These are phyloP conservation scores for Neodiprion lecontei DNA, from an alignment of 1,140 invertebrate genomes.

Conservation along the genomic window DNA sequence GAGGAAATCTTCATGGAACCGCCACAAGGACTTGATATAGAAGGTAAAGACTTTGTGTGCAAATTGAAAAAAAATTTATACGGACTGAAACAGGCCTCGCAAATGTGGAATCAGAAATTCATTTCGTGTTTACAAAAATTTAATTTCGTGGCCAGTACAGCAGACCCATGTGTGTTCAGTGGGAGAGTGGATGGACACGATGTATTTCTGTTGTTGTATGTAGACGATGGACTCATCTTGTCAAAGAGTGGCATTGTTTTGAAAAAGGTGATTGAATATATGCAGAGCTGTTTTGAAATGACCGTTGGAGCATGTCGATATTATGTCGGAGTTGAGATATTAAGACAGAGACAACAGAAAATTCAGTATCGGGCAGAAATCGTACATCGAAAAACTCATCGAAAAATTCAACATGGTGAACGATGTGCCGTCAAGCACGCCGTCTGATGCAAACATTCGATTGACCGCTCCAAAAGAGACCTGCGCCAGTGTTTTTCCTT, in stretches of 20 bases:
- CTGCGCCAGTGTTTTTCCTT: slow-evolving; percentile 28
- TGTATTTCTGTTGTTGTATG: slow-evolving; percentile 42
- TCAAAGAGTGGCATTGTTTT: slow-evolving; percentile 3
- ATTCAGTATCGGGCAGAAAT: not conserved
- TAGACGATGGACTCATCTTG: slow-evolving; percentile 46
- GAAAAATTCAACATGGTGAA: not conserved
- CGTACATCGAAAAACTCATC: not conserved
- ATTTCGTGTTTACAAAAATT: slow-evolving; percentile 33
- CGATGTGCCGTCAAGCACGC: too few species aligned
- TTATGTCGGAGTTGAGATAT: not conserved
- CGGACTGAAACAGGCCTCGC: slow-evolving; percentile 52
- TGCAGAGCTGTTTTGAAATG: not conserved
- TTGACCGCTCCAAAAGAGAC: too few species aligned
- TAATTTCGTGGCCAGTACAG: slow-evolving; percentile 30
- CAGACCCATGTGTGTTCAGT: slow-evolving; percentile 45
- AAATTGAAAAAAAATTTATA: slow-evolving; percentile 49
- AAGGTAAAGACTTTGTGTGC: slow-evolving; percentile 28
- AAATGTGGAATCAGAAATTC: slow-evolving; percentile 45
- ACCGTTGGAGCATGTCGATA: not conserved
- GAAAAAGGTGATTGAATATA: not conserved
- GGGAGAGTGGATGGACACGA: slow-evolving; percentile 24
- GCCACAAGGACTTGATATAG: slow-evolving; percentile 42
- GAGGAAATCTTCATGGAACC: slow-evolving; percentile 47
- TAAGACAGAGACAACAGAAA: not conserved
- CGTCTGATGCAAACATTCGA: too few species aligned